A percentile compares a stretch with the other conserved stretches of the same genome.
These are phyloP conservation scores for Drosophila biarmipes DNA, from an alignment of 1,140 invertebrate species.

Conservation along the genomic window DNA sequence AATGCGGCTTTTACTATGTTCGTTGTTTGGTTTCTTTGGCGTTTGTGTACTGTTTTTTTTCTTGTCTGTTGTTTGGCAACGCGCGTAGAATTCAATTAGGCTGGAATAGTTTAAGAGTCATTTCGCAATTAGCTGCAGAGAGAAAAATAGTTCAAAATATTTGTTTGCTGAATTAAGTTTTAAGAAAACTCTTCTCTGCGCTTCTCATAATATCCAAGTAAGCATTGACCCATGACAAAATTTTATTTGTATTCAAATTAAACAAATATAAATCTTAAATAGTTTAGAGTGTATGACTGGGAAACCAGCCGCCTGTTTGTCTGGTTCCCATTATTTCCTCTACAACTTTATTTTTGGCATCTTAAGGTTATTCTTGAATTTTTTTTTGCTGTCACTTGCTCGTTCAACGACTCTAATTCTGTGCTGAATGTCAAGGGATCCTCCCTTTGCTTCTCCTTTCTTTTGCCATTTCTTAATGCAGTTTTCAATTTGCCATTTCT, in stretches of 20 bases:
- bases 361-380: constrained; percentile 9
- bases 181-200: background rate
- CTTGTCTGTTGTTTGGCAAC: constrained; percentile 43
- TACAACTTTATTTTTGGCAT: constrained; percentile 41
- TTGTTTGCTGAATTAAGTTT: too few relatives aligned
- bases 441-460: background rate
- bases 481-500: constrained; percentile 76
- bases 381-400: constrained; percentile 16
- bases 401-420: constrained; percentile 72
- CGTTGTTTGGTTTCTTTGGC: constrained; percentile 38
- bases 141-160: background rate
- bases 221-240: too few relatives aligned
- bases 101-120: constrained; percentile 21
- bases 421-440: constrained; percentile 14
- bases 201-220: too few relatives aligned
- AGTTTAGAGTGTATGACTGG: background rate
- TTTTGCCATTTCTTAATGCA: constrained; percentile 33
- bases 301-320: constrained; percentile 17
- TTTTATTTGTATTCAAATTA: too few relatives aligned
- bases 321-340: constrained; percentile 11
- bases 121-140: constrained; percentile 52
- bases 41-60: constrained; percentile 34
- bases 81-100: constrained; percentile 48
- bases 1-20: constrained; percentile 50
- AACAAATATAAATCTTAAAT: background rate